Evolutionary conservation across 2,888 invertebrate species (phyloP).

Genomic region (Spatulosminthurus flaviceps): DNA sequence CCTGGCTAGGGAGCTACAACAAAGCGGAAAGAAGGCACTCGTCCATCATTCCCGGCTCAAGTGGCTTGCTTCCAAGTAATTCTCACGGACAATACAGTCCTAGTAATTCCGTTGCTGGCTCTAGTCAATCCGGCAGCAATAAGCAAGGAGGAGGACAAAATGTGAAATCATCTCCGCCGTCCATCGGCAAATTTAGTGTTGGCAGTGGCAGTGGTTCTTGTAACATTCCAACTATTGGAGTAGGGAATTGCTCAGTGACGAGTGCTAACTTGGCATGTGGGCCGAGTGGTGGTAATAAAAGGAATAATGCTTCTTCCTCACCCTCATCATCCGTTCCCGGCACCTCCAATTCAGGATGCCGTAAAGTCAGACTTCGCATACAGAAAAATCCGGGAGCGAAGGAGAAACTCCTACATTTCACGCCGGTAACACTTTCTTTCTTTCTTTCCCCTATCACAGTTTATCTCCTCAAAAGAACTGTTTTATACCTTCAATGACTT

Average conservation of each 20-base stretch:
- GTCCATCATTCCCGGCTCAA: conserved; percentile 40
- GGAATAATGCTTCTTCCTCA: conserved; percentile 39
- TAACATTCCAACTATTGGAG: background rate
- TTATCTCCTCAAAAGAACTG: too few species aligned
- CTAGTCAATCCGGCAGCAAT: background rate
- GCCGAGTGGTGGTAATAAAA: background rate
- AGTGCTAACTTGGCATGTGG: background rate
- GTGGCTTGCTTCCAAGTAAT: background rate
- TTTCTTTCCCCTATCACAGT: too few species aligned
- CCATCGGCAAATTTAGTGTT: background rate
- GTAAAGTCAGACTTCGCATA: conserved; percentile 61
- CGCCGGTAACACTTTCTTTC: conserved; percentile 49
- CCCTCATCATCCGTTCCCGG: conserved; percentile 45
- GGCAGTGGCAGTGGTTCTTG: background rate
- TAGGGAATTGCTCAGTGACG: background rate
- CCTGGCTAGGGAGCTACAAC: conserved; percentile 8
- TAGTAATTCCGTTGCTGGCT: background rate
- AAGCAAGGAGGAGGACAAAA: background rate
- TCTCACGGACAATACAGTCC: background rate
- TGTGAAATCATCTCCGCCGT: background rate
- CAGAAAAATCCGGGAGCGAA: conserved; percentile 60
- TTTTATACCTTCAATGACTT: too few species aligned
- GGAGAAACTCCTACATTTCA: conserved; percentile 59
- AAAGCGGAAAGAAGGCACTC: conserved; percentile 39
- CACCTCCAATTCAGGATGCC: conserved; percentile 45